Conservation (phyloP, 2,888 invertebrate species). For the Acleris laterana region DNA sequence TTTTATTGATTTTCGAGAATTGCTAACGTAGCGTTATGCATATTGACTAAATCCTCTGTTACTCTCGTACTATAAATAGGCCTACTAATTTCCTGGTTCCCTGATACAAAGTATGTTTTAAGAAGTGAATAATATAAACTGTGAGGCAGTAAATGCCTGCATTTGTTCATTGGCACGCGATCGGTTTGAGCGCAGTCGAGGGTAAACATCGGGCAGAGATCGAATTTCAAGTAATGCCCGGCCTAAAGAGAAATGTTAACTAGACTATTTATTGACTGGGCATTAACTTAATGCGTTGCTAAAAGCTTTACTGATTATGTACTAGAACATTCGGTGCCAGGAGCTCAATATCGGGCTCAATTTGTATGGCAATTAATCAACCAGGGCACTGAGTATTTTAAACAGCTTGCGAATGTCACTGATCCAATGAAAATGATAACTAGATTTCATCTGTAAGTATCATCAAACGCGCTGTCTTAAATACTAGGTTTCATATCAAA, state of each 20-base stretch:
- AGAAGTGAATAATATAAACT: conserved; percentile 9
- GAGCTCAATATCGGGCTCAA: not conserved
- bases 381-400: too few relatives aligned
- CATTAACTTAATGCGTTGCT: conserved; percentile 35
- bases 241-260: conserved; percentile 57
- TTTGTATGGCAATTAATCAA: too few relatives aligned
- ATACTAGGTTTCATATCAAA: not conserved
- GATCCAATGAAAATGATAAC: too few relatives aligned
- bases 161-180: conserved; percentile 69
- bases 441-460: too few relatives aligned
- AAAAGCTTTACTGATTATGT: conserved; percentile 22
- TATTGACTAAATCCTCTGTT: too few relatives aligned
- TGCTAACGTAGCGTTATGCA: too few relatives aligned
- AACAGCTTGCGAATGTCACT: not conserved
- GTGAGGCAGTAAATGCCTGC: conserved; percentile 37
- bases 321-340: not conserved
- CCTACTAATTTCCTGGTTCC: too few relatives aligned
- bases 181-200: conserved; percentile 54
- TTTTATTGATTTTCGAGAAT: too few relatives aligned
- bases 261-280: conserved; percentile 53
- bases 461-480: not conserved
- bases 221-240: conserved; percentile 71
- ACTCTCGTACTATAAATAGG: too few relatives aligned
- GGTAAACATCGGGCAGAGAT: conserved; percentile 56
- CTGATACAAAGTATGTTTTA: too few relatives aligned